Base-by-base conservation (phyloP, 1,140 invertebrate genomes). In the Pseudobourletiella spinata region DNA sequence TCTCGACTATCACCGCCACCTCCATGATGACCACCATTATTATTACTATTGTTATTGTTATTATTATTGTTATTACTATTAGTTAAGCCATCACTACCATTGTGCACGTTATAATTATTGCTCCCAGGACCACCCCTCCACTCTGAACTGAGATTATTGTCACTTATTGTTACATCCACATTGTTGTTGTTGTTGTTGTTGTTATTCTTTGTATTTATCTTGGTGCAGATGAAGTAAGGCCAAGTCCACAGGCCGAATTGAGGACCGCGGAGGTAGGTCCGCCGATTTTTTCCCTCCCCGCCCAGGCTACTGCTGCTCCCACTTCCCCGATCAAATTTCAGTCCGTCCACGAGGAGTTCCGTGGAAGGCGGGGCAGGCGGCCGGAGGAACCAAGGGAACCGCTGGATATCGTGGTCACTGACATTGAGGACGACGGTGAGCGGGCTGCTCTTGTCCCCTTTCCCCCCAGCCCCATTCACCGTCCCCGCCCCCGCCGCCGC, bases 211-310 rank as follows among this genome's bases (percentile, higher is more conserved):
- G 24, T 26, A 39, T 28, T 50, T 29, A 3, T 18, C 28, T 26
- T 58, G 32, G 46, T 59, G 35, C 62, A 63, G 18, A 59, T 42
- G 44, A 63, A 59, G 54, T 64, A 64, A 22, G 63, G 63, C 63
- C 63, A 64, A 29, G 63, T 59, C 63, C 63, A 64, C 6, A n/a
- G 18, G 8, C 56, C 51, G 54, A 32, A 25, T 46, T 35, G 48
- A 25, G 11, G 32, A 20, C 14, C 26, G 4, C 4, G 28, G 28
- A 57, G 14, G 14, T 14, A 22, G n/a, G n/a, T n/a, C n/a, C n/a
- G n/a, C n/a, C n/a, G n/a, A n/a, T n/a, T n/a, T n/a, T n/a, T n/a
- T n/a, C n/a, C n/a, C n/a, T n/a, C n/a, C n/a, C n/a, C n/a, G n/a
- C n/a, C n/a, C n/a, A n/a, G n/a, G n/a, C n/a, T n/a, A n/a, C n/a